Evolutionary conservation across 1,140 invertebrate genomes (phyloP), one percentile per base, ranked within the genome.

Genomic region (Saccostrea cuccullata): DNA sequence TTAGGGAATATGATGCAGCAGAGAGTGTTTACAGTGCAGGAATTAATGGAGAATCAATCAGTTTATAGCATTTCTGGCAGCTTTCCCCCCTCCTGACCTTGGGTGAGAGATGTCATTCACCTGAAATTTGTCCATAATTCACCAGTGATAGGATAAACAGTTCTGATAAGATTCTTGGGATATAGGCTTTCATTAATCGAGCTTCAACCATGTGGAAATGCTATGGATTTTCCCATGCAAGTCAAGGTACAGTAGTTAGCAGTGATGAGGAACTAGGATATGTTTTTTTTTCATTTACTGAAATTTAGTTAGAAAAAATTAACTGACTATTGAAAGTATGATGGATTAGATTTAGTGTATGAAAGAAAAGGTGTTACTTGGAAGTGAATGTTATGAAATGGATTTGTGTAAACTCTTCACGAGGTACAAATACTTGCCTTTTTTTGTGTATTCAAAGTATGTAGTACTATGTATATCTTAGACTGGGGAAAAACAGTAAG

Each of bases 41-140:
- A 26, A 64, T 64, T 64, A 64, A 64, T 64, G 58, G 58, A 64
- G 58, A 64, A 36, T 77, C 70, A 77, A 77, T 77, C 70, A 30
- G 70, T 77, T 77, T 26, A 77, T 77, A 77, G 70, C 23, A 36
- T 77, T 77, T 30, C 70, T 77, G 70, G 30, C 70, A 77, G 47
- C 11, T 77, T 77, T 77, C 70, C 26, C 26, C 23, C 26, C 23
- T 6, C 58, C 23, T 77, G 70, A 77, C 70, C 70, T 77, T 77
- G 70, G 70, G 8, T 36, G 23, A 26, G 12, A 36, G 30, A 77
- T 77, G 70, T 77, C 70, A 77, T 77, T 77, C 70, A 77, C 70
- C 70, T 77, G 70, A 77, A 77, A 30, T 77, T 36, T 77, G 70
- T 23, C 70, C 70, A 77, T 77, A 77, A 77, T 77, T 77, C 70